Evolutionary conservation across 2,888 invertebrate genomes (phyloP).

Genomic region (Protodeltote pygarga): DNA sequence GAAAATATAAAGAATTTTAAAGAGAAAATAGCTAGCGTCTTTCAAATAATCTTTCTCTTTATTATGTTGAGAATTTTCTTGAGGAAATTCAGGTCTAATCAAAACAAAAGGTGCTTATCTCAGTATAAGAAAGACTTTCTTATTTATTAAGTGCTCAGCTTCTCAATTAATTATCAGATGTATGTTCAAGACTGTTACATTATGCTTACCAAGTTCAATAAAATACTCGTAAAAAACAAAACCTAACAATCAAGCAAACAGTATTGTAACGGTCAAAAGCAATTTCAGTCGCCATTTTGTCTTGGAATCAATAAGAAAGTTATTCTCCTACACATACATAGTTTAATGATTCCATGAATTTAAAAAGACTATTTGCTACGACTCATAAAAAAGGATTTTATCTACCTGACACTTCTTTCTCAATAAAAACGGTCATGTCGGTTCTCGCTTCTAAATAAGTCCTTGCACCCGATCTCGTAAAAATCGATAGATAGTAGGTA

Average conservation of each 20-base stretch:
- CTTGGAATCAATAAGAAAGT: too few relatives aligned
- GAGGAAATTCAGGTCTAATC: neutral
- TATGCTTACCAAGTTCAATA: too few relatives aligned
- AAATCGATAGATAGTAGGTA: slow-evolving; percentile 19
- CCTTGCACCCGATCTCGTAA: slow-evolving; percentile 12
- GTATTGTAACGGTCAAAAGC: too few relatives aligned
- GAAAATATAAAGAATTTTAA: slow-evolving; percentile 25
- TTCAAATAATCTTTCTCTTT: slow-evolving; percentile 30
- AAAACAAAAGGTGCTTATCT: slow-evolving; percentile 10
- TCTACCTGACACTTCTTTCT: slow-evolving; percentile 8
- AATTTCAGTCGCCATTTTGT: too few relatives aligned
- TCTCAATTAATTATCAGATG: too few relatives aligned
- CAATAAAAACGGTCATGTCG: slow-evolving; percentile 31
- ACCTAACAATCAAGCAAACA: too few relatives aligned
- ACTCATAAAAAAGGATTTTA: slow-evolving; percentile 23
- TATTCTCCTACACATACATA: too few relatives aligned
- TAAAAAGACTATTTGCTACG: slow-evolving; percentile 7
- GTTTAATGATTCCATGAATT: slow-evolving; percentile 4
- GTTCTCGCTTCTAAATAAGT: slow-evolving; percentile 23
- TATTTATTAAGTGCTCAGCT: too few relatives aligned
- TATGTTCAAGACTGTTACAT: too few relatives aligned
- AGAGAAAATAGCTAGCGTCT: slow-evolving; percentile 22
- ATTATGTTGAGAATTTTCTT: slow-evolving; percentile 20
- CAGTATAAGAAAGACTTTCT: too few relatives aligned
- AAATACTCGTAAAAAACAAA: too few relatives aligned